Percentiles rank a stretch among this genome's conserved stretches.
These are phyloP conservation scores for Falcunculus frontatus DNA, from an alignment of 2,113 vertebrate species.

Conservation along the genomic window DNA sequence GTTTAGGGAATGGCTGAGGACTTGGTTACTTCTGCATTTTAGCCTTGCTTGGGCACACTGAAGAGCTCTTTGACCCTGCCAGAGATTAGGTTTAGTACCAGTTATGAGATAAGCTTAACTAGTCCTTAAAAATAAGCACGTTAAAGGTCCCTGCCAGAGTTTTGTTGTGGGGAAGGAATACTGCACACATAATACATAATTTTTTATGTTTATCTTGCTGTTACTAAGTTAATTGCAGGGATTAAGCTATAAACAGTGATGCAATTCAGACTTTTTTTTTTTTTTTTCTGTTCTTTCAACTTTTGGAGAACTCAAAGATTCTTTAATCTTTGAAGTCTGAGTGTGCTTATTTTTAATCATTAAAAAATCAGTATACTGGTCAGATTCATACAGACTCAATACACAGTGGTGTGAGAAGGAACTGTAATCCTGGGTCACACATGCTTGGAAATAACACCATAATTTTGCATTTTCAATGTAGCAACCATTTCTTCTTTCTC, in stretches of 20 bases:
- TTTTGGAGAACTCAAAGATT: background rate
- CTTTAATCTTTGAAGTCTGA: background rate
- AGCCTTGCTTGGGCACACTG: background rate
- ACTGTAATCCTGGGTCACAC: background rate
- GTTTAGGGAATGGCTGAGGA: background rate
- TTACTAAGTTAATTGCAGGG: background rate
- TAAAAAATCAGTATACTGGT: background rate
- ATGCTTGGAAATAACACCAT: background rate
- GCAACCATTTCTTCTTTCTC: background rate
- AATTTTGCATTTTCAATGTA: background rate
- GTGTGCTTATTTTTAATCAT: background rate
- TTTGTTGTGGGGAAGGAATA: background rate
- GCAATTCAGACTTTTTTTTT: background rate
- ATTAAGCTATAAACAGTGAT: background rate
- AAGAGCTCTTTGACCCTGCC: constrained; percentile 14
- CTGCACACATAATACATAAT: background rate
- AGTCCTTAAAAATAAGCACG: background rate
- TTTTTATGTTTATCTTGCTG: background rate
- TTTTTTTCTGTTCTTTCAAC: background rate
- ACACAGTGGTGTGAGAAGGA: background rate
- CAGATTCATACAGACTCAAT: background rate
- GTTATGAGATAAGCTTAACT: constrained; percentile 7
- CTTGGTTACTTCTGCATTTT: background rate
- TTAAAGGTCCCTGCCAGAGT: background rate
- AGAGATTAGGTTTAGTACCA: constrained; percentile 2